Conservation (phyloP, 2,797 vertebrate species). For the Falco naumanni region DNA sequence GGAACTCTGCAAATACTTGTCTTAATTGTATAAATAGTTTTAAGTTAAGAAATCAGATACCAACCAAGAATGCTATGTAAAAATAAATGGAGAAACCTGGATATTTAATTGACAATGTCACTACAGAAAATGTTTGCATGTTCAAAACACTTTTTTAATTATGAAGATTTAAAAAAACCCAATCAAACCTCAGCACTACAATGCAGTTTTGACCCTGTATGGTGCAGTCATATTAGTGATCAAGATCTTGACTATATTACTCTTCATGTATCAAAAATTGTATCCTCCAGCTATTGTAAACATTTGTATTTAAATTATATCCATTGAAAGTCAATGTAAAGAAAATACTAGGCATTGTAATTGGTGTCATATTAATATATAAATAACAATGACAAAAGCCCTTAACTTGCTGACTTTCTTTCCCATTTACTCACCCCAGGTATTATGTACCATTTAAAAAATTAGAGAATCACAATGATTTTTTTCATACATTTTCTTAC, state of each 20-base stretch:
- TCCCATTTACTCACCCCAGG: neutral
- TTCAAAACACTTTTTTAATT: neutral
- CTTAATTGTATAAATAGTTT: neutral
- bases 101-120: neutral
- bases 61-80: neutral
- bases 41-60: too few relatives aligned
- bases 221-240: neutral
- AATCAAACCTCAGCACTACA: neutral
- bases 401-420: neutral
- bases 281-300: neutral
- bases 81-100: neutral
- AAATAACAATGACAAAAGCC: neutral
- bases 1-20: neutral
- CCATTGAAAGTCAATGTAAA: neutral
- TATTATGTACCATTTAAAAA: neutral
- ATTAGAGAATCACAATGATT: neutral
- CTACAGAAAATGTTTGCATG: neutral
- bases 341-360: neutral
- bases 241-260: neutral
- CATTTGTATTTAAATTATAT: neutral
- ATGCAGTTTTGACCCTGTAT: neutral
- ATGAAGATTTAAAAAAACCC: neutral
- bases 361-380: neutral
- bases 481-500: neutral
- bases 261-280: neutral